These are phyloP conservation scores for Penaeus vannamei DNA, from an alignment of 1,140 invertebrate genomes.

Conservation along the genomic window DNA sequence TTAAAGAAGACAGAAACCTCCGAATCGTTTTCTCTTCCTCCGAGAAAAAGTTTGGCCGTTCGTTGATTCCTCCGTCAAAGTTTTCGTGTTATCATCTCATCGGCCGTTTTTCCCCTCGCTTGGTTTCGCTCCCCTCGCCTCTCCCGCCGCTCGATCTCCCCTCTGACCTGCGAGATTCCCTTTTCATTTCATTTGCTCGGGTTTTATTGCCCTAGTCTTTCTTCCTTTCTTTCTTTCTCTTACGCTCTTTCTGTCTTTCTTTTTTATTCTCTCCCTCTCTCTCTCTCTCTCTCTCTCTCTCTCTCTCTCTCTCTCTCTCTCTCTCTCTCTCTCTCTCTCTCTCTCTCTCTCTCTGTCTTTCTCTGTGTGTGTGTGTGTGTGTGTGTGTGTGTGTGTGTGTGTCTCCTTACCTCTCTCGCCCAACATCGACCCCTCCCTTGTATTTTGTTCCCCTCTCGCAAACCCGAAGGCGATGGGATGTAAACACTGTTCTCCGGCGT, in stretches of 20 bases:
- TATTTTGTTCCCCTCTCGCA: neutral
- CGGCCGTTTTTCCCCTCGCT: neutral
- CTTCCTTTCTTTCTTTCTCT: neutral
- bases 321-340: slow-evolving; percentile 2
- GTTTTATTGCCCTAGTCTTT: neutral
- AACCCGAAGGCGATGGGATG: too few species aligned
- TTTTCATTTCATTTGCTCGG: neutral
- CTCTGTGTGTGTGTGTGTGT: too few species aligned
- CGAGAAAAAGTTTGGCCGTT: too few species aligned
- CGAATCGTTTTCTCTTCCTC: neutral
- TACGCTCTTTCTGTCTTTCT: neutral
- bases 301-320: neutral
- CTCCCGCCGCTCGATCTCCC: neutral
- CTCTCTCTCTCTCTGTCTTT: slow-evolving; percentile 6
- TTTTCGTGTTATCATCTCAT: too few species aligned
- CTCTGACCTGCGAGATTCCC: neutral
- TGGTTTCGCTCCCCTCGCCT: neutral
- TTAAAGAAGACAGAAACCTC: neutral
- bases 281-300: slow-evolving; percentile 1
- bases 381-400: too few species aligned
- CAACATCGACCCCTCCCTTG: neutral
- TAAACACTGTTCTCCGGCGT: neutral
- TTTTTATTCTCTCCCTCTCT: neutral
- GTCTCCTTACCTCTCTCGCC: neutral
- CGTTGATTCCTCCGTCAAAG: too few species aligned